phyloP scores from a whole-genome alignment of 2,113 vertebrate species.

The Percina caprodes region DNA sequence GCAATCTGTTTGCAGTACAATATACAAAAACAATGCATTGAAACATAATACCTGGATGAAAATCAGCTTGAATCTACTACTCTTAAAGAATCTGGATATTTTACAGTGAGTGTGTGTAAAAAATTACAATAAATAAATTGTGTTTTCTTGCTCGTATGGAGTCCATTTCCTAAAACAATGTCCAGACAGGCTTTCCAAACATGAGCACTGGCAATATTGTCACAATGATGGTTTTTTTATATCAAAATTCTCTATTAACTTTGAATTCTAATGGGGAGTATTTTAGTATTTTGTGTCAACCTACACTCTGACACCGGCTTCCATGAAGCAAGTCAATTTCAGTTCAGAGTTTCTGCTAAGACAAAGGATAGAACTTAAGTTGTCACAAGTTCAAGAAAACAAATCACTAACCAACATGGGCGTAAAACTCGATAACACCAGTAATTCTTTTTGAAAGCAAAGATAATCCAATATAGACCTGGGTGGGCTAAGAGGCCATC shows the following conservation, averaged over 20 bases:
- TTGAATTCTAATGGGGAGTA: constrained; percentile 13
- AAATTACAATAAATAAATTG: neutral
- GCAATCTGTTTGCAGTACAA: neutral
- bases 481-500: constrained; percentile 47
- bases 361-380: constrained; percentile 41
- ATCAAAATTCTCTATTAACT: constrained; percentile 27
- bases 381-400: constrained; percentile 45
- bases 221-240: constrained; percentile 24
- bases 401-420: constrained; percentile 23
- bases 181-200: neutral
- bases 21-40: neutral
- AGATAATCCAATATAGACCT: constrained; percentile 51
- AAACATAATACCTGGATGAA: neutral
- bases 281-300: constrained; percentile 7
- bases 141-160: neutral
- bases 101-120: neutral
- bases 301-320: constrained; percentile 6
- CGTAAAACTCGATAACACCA: constrained; percentile 43
- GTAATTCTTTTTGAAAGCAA: constrained; percentile 53
- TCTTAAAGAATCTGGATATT: neutral
- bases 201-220: constrained; percentile 13
- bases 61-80: neutral
- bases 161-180: constrained; percentile 22
- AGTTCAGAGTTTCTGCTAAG: constrained; percentile 32
- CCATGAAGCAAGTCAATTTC: constrained; percentile 21